Base-by-base conservation (phyloP, 2,797 vertebrate species). In the Dryobates pubescens region DNA sequence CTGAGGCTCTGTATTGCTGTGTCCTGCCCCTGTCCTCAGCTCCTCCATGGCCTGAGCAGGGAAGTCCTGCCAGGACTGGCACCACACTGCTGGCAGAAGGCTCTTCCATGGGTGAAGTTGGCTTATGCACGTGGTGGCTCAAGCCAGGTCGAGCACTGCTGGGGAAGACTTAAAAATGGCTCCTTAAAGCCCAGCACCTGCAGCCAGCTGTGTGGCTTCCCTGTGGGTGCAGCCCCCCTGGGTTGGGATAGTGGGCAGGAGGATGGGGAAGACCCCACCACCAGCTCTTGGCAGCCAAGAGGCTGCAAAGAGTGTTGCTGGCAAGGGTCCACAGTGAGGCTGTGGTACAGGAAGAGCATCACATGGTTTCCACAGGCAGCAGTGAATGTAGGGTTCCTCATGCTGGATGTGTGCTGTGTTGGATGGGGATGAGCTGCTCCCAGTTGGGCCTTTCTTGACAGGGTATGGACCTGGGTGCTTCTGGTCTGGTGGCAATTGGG, bases 1-100 rank as follows among this genome's bases (percentile, higher is more conserved):
- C 32, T 0, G 1, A 0, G 0, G 1, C 77, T 8, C 0, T 0
- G 68, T 0, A 0, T 7, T 32, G 61, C 38, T 0, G 0, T 19
- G 43, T 80, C 64, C 83, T 90, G 63, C 12, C 26, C 1, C 0
- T 57, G n/a, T 36, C n/a, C 41, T 41, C 3, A 3, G 51, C 54
- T 71, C n/a, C 43, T 58, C 45, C 2, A 0, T 10, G 41, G 29
- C 2, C 4, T 12, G 17, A 56, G 82, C 61, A 47, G 85, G 47
- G 47, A 16, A 4, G 1, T 32, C 7, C 51, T 22, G 18, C 57
- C 0, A 7, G 56, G 80, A 32, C 32, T 1, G 0, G 73, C 67
- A 32, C 49, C 0, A 0, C 4, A 19, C 17, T 70, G 54, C 17
- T 36, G 38, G 17, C 13, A 1, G 2, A 16, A 9, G 3, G 77